phyloP scores from a whole-genome alignment of 2,888 invertebrate genomes.

The Lasioglossum marginatum region DNA sequence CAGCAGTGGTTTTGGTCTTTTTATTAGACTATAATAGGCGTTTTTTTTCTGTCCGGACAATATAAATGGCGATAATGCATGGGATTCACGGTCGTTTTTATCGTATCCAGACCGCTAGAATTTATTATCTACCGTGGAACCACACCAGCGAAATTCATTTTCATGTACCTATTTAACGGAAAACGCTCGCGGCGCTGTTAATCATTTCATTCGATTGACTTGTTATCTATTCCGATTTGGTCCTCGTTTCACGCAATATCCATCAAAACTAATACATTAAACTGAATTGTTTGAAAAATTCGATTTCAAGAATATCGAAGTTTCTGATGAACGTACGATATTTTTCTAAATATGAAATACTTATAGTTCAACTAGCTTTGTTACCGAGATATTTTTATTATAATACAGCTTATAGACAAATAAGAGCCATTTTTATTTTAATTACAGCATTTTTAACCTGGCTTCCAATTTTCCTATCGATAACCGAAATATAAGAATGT shows the following conservation, averaged over 20 bases:
- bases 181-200: neutral
- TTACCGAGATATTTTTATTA: neutral
- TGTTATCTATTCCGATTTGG: neutral
- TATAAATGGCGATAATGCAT: conserved; percentile 17
- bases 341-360: neutral
- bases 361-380: neutral
- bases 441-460: neutral
- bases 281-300: neutral
- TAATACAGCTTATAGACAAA: neutral
- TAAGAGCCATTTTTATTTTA: no score
- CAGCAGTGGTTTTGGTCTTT: conserved; percentile 24
- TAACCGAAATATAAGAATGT: neutral
- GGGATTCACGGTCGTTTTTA: conserved; percentile 25
- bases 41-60: conserved; percentile 13
- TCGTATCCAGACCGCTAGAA: neutral
- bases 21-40: conserved; percentile 31
- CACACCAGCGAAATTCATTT: conserved; percentile 12
- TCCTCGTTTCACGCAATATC: neutral
- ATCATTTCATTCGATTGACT: neutral
- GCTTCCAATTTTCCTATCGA: no score
- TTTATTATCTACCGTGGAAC: conserved; percentile 7
- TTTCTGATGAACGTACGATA: neutral
- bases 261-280: neutral
- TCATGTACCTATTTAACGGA: neutral
- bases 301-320: neutral